Conservation (phyloP, 2,888 invertebrate species). For the Aphidius colemani region DNA sequence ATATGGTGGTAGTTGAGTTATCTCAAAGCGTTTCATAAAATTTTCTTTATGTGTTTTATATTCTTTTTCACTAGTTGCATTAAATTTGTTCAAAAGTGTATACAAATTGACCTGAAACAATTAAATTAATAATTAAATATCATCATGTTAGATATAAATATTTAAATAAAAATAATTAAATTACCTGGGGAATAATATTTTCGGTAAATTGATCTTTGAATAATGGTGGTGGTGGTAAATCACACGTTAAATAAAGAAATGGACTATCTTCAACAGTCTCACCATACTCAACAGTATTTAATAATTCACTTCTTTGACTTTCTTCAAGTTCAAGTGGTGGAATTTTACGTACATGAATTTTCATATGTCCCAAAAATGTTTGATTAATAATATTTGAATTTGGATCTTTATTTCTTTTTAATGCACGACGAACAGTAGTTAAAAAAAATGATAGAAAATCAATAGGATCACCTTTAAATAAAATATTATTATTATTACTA, state of each 20-base stretch:
- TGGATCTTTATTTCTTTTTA: constrained; percentile 88
- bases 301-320: constrained; percentile 78
- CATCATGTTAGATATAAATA: constrained; percentile 1
- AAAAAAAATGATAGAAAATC: constrained; percentile 98
- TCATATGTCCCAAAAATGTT: constrained; percentile 91
- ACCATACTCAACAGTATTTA: constrained; percentile 83
- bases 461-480: constrained; percentile 83
- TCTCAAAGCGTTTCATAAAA: constrained; percentile 94
- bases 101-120: constrained; percentile 83
- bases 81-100: constrained; percentile 93
- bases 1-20: constrained; percentile 90
- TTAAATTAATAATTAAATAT: background rate
- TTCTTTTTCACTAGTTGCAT: constrained; percentile 93
- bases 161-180: background rate
- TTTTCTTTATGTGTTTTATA: constrained; percentile 99
- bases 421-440: constrained; percentile 90
- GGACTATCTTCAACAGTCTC: constrained; percentile 88
- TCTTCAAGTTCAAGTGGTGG: constrained; percentile 92
- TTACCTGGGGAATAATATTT: constrained; percentile 97
- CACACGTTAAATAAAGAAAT: constrained; percentile 95
- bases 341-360: constrained; percentile 88
- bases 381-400: constrained; percentile 93
- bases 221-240: constrained; percentile 94
- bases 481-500: constrained; percentile 30
- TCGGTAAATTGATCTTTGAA: constrained; percentile 98